Evolutionary conservation across 2,797 vertebrate genomes (phyloP).

Genomic region (Anableps anableps): DNA sequence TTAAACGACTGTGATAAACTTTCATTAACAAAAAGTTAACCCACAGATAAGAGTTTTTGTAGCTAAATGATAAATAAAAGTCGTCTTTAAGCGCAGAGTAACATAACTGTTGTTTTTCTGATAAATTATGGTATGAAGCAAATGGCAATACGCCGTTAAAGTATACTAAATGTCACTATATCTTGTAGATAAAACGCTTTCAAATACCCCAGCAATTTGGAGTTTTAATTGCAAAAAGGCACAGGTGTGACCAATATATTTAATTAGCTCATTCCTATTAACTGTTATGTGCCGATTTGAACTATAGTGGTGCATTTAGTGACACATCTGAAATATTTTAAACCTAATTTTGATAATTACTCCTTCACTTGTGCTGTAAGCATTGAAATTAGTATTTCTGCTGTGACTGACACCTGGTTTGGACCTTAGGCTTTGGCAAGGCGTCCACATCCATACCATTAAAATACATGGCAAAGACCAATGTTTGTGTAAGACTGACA

Average conservation of each 20-base stretch:
- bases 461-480: too few relatives aligned
- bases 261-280: conserved; percentile 4
- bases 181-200: background rate
- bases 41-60: background rate
- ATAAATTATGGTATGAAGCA: background rate
- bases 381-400: background rate
- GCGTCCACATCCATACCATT: background rate
- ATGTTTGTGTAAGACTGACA: background rate
- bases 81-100: background rate
- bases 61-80: background rate
- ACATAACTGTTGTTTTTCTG: background rate
- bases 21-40: background rate
- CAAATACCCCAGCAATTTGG: background rate
- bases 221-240: background rate
- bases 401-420: background rate
- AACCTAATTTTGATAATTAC: background rate
- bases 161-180: background rate
- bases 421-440: background rate
- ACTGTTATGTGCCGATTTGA: background rate
- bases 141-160: background rate
- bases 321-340: background rate
- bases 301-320: background rate
- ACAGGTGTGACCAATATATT: conserved; percentile 4
- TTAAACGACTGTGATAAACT: conserved; percentile 1
- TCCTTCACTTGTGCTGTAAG: background rate